Percentiles rank a stretch among this genome's conserved stretches.
Evolutionary conservation across 2,888 invertebrate species (phyloP).

Genomic region (Nomada hirtipes): DNA sequence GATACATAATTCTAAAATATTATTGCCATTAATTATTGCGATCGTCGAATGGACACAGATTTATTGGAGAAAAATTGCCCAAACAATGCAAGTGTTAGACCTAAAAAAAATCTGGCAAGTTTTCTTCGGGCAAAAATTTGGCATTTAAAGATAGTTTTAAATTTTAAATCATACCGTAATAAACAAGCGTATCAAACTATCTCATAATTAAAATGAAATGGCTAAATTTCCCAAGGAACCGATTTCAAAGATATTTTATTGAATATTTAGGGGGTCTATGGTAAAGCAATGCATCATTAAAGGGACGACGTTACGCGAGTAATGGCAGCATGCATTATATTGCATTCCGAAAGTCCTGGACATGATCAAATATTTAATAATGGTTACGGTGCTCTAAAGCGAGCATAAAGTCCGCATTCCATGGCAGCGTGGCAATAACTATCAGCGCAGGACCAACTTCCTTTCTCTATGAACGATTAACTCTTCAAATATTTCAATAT

Average conservation of each 20-base stretch:
- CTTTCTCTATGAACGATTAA: constrained; percentile 7
- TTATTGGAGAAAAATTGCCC: too few relatives aligned
- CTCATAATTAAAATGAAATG: background rate
- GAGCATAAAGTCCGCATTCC: constrained; percentile 25
- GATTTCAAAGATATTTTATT: background rate
- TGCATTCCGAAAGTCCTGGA: constrained; percentile 50
- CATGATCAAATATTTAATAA: constrained; percentile 66
- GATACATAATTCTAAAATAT: too few relatives aligned
- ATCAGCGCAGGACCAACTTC: constrained; percentile 17
- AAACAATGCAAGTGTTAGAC: too few relatives aligned
- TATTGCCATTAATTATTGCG: too few relatives aligned
- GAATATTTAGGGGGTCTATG: background rate
- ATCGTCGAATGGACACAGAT: too few relatives aligned
- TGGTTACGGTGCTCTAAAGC: constrained; percentile 43
- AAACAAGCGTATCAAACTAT: too few relatives aligned
- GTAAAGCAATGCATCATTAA: constrained; percentile 24
- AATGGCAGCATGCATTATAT: constrained; percentile 34
- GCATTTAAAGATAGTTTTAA: too few relatives aligned
- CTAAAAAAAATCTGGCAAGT: too few relatives aligned
- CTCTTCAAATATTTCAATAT: too few relatives aligned
- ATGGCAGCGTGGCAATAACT: constrained; percentile 31
- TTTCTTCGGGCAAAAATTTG: too few relatives aligned
- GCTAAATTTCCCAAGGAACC: background rate
- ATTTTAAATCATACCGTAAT: too few relatives aligned
- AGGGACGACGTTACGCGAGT: constrained; percentile 22